phyloP scores from a whole-genome alignment of 1,140 invertebrate species.

The Papilio glaucus region DNA sequence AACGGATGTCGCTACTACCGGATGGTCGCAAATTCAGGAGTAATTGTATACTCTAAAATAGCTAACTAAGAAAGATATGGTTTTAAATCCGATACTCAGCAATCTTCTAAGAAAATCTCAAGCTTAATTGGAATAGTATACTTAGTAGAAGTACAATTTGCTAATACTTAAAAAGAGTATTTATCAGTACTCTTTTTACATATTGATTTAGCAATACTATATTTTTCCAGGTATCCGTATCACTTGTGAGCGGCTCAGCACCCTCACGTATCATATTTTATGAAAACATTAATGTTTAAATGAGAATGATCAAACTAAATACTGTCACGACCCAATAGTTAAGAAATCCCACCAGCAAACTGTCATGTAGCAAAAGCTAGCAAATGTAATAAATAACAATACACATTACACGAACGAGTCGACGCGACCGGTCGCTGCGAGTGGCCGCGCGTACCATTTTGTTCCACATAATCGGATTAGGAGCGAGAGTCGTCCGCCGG shows the following conservation, averaged over 20 bases:
- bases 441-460: conserved; percentile 71
- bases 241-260: neutral
- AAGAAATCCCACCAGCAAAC: conserved; percentile 33
- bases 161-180: too few species aligned
- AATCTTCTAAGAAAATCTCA: too few species aligned
- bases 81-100: too few species aligned
- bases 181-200: too few species aligned
- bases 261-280: neutral
- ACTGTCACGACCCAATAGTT: conserved; percentile 19
- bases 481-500: conserved; percentile 62
- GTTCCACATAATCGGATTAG: conserved; percentile 80
- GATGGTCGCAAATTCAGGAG: too few species aligned
- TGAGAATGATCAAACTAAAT: conserved; percentile 2
- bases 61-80: too few species aligned
- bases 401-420: conserved; percentile 48
- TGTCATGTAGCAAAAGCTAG: conserved; percentile 36
- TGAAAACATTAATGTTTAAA: neutral
- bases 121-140: too few species aligned
- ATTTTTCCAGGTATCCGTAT: neutral
- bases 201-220: too few species aligned
- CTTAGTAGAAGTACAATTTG: too few species aligned
- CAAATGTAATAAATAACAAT: conserved; percentile 43
- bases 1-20: too few species aligned
- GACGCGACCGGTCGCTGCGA: conserved; percentile 50
- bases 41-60: too few species aligned